These are phyloP conservation scores for Cuculus canorus DNA, from an alignment of 2,797 vertebrate species.

Conservation along the genomic window DNA sequence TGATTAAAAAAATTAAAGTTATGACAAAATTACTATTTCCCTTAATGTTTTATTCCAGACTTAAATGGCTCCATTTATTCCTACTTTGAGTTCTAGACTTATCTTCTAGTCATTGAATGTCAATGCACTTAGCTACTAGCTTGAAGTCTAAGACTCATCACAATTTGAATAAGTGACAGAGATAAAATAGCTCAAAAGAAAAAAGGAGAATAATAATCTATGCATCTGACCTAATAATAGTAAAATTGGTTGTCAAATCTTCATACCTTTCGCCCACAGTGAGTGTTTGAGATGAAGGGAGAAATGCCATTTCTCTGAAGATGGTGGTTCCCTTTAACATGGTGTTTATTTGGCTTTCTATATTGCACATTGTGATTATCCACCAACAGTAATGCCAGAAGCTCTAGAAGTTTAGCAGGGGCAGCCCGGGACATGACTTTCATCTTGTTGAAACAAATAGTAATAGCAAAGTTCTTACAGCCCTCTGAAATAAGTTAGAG, in stretches of 20 bases:
- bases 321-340: not conserved
- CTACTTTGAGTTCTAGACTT: not conserved
- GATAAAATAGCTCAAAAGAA: not conserved
- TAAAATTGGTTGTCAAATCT: not conserved
- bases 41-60: not conserved
- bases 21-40: not conserved
- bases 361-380: not conserved
- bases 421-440: not conserved
- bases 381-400: not conserved
- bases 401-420: not conserved
- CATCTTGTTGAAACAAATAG: slow-evolving; percentile 5
- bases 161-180: not conserved
- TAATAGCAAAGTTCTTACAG: not conserved
- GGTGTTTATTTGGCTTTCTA: not conserved
- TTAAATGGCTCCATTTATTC: not conserved
- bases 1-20: not conserved
- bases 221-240: not conserved
- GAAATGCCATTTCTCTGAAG: not conserved
- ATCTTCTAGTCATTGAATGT: not conserved
- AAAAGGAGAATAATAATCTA: not conserved
- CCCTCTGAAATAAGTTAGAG: slow-evolving; percentile 4
- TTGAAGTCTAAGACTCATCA: not conserved
- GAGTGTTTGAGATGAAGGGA: not conserved
- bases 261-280: not conserved
- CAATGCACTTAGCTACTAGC: not conserved